These are phyloP conservation scores for Mythimna lalbum DNA, from an alignment of 2,888 invertebrate genomes.

Conservation along the genomic window DNA sequence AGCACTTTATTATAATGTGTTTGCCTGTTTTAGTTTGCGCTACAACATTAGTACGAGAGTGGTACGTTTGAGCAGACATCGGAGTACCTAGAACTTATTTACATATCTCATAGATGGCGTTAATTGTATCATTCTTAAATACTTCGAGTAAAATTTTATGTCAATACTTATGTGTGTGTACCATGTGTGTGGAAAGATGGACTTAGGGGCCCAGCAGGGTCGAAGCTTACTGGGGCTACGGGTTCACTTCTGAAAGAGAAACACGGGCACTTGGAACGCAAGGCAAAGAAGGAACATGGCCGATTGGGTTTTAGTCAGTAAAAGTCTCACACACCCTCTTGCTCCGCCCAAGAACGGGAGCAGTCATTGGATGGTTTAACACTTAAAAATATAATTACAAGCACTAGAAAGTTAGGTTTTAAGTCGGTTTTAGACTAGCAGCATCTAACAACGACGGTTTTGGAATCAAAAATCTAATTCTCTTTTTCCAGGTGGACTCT, in stretches of 20 bases:
- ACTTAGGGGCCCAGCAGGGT: not conserved
- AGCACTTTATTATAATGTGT: not conserved
- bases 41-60: not conserved
- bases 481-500: conserved; percentile 71
- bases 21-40: not conserved
- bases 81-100: not conserved
- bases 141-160: not conserved
- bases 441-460: not conserved
- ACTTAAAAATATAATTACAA: not conserved
- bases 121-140: conserved; percentile 2
- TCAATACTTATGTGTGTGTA: not conserved
- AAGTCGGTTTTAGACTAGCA: not conserved
- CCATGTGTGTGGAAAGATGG: not conserved
- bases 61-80: not conserved
- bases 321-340: too few species aligned
- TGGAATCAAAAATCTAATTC: not conserved
- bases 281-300: too few species aligned
- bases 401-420: not conserved
- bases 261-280: too few species aligned
- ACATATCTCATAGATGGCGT: conserved; percentile 35
- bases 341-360: too few species aligned
- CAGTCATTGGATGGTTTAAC: too few species aligned
- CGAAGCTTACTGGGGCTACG: too few species aligned
- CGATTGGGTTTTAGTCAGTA: too few species aligned
- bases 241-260: too few species aligned